Percentiles rank a stretch among this genome's conserved stretches.
phyloP scores from a whole-genome alignment of 2,888 invertebrate species.

The Caenorhabditis angaria region DNA sequence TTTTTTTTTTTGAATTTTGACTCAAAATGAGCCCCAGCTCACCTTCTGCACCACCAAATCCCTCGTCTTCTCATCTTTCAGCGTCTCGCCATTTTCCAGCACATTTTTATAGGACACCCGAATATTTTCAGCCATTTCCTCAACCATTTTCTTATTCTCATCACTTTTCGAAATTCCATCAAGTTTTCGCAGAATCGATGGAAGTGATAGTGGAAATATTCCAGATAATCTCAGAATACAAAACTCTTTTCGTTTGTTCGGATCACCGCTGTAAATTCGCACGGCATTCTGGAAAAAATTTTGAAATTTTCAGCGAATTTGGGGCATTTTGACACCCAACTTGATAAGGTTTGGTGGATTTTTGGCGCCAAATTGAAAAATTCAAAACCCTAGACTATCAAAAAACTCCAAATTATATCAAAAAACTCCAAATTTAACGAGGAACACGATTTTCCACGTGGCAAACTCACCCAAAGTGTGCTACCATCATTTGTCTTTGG shows the following conservation, averaged over 20 bases:
- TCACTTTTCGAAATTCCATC: conserved; percentile 45
- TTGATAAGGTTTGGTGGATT: no score
- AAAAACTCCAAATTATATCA: background rate
- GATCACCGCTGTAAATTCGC: conserved; percentile 38
- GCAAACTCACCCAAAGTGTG: conserved; percentile 11
- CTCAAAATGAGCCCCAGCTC: no score
- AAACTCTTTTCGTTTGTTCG: conserved; percentile 49
- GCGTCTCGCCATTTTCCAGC: conserved; percentile 15
- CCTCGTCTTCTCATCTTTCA: conserved; percentile 37
- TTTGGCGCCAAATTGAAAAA: no score
- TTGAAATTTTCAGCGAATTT: no score
- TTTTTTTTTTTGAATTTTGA: no score
- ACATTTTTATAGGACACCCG: conserved; percentile 25
- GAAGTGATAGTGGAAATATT: conserved; percentile 47
- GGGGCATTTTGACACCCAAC: no score
- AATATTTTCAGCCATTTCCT: conserved; percentile 41
- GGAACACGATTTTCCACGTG: background rate
- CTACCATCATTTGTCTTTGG: conserved; percentile 34
- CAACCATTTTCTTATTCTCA: conserved; percentile 39
- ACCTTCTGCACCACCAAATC: conserved; percentile 43
- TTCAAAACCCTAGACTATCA: no score
- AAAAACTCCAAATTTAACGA: background rate
- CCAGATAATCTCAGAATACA: conserved; percentile 45
- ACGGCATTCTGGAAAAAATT: conserved; percentile 38
- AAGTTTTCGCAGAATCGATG: conserved; percentile 46